These are phyloP conservation scores for Neosalanx taihuensis DNA, from an alignment of 2,797 vertebrate species.

Conservation along the genomic window DNA sequence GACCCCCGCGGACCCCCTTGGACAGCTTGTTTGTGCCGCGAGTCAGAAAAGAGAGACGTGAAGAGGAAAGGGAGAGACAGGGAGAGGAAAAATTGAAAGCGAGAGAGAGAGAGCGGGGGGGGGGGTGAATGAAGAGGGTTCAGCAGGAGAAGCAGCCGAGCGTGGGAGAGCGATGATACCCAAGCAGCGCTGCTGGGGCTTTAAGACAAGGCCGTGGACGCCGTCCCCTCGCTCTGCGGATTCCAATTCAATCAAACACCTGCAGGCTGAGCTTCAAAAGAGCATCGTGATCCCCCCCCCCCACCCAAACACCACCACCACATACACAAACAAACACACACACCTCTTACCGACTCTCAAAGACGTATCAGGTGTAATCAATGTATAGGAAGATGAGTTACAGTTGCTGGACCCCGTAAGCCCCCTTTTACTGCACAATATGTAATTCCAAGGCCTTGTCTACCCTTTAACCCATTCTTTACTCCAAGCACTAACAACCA, in stretches of 20 bases:
- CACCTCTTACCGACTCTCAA: background rate
- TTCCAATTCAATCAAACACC: conserved; percentile 47
- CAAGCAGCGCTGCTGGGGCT: background rate
- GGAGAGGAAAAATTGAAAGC: background rate
- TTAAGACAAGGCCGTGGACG: conserved; percentile 9
- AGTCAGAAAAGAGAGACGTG: conserved; percentile 23
- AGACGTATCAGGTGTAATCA: conserved; percentile 14
- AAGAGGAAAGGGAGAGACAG: background rate
- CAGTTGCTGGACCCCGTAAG: background rate
- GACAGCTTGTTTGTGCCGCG: conserved; percentile 32
- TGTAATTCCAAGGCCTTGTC: background rate
- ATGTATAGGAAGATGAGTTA: conserved; percentile 19
- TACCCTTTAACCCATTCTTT: background rate
- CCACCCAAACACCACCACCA: background rate
- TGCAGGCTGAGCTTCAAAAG: conserved; percentile 34
- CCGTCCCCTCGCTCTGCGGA: conserved; percentile 9
- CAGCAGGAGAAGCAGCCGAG: conserved; percentile 14
- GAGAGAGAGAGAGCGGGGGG: background rate
- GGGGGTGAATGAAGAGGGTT: background rate
- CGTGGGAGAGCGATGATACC: conserved; percentile 9
- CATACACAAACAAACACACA: background rate
- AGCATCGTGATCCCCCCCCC: conserved; percentile 26
- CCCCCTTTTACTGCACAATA: conserved; percentile 5
- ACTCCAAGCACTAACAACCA: conserved; percentile 2
- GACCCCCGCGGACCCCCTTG: conserved; percentile 17